Percentiles rank a stretch among this genome's conserved stretches.
Evolutionary conservation across 2,888 invertebrate genomes (phyloP).

Genomic region (Orthosia cruda): DNA sequence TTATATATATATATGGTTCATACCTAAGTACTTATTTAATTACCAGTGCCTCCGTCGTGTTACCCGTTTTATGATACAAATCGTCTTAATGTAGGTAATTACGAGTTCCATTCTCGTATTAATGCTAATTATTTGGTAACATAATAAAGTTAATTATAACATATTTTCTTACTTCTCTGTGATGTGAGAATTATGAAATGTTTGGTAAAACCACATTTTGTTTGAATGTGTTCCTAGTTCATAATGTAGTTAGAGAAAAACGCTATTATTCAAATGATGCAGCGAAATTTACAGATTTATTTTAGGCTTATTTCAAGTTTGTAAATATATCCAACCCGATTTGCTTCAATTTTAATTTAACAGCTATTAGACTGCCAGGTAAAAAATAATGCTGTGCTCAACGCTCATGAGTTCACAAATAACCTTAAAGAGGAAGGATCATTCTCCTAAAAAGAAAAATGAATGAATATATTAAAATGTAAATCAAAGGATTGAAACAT

Average conservation of each 20-base stretch:
- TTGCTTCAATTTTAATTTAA: background rate
- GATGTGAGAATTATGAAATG: background rate
- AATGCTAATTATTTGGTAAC: conserved; percentile 27
- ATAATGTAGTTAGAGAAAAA: background rate
- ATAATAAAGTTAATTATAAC: conserved; percentile 17
- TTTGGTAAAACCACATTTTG: background rate
- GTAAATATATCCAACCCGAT: no score
- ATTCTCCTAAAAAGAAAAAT: no score
- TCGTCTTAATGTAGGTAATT: conserved; percentile 24
- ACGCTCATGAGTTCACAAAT: no score
- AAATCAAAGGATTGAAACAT: no score
- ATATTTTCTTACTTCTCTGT: conserved; percentile 8
- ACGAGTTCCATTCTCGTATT: conserved; percentile 7
- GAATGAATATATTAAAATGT: no score
- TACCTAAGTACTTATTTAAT: background rate
- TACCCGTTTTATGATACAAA: conserved; percentile 15
- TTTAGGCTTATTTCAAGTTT: no score
- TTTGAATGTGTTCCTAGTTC: background rate
- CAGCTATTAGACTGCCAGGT: no score
- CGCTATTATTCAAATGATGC: background rate
- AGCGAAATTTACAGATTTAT: background rate
- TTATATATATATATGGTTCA: no score
- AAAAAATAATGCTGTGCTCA: no score
- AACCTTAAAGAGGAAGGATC: no score
- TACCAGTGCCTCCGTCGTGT: background rate